Conservation (phyloP, 1,140 invertebrate genomes). For the Campoletis sonorensis region DNA sequence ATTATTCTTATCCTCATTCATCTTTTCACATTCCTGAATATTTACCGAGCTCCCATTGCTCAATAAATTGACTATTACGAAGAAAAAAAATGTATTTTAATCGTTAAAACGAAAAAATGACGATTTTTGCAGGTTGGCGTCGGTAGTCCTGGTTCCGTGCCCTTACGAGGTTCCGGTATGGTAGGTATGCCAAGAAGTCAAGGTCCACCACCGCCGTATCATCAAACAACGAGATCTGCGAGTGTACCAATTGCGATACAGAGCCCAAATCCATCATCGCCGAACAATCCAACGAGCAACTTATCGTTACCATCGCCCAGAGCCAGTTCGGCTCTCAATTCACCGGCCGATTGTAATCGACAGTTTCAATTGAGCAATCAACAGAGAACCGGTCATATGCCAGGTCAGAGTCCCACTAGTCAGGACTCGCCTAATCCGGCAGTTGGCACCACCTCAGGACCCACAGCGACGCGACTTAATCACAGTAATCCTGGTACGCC, state of each 20-base stretch:
- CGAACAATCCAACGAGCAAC: slow-evolving; percentile 84
- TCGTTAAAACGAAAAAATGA: too few species aligned
- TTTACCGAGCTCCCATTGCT: slow-evolving; percentile 34
- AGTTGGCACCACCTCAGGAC: slow-evolving; percentile 66
- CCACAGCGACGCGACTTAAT: slow-evolving; percentile 76
- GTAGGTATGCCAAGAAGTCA: slow-evolving; percentile 80
- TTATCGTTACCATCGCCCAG: slow-evolving; percentile 84
- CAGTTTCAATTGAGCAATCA: slow-evolving; percentile 75
- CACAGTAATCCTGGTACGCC: slow-evolving; percentile 85
- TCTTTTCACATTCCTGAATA: background rate
- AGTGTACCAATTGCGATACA: slow-evolving; percentile 89
- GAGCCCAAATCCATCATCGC: slow-evolving; percentile 84
- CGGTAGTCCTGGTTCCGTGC: slow-evolving; percentile 72
- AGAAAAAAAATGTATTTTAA: slow-evolving; percentile 21
- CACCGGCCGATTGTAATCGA: slow-evolving; percentile 80
- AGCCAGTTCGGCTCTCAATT: slow-evolving; percentile 83
- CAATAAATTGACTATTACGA: background rate
- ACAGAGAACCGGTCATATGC: slow-evolving; percentile 75
- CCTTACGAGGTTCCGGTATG: slow-evolving; percentile 74
- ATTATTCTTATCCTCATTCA: background rate
- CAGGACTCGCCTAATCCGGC: slow-evolving; percentile 78
- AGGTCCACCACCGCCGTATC: slow-evolving; percentile 92
- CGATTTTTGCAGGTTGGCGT: slow-evolving; percentile 53
- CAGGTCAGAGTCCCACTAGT: slow-evolving; percentile 82
- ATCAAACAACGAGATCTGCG: slow-evolving; percentile 87